Base-by-base conservation (phyloP, 2,797 vertebrate genomes). In the Iguana delicatissima region DNA sequence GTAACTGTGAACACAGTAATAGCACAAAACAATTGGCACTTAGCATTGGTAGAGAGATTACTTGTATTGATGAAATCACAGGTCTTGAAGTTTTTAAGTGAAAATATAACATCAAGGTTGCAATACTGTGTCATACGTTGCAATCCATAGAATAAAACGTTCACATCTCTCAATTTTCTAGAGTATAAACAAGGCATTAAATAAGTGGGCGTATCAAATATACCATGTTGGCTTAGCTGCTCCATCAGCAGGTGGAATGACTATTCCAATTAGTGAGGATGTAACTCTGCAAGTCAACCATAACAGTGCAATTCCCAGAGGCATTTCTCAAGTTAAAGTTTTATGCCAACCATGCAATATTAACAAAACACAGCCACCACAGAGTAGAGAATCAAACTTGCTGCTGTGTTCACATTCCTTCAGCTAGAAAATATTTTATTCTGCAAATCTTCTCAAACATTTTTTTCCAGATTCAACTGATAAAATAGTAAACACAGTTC, bases 281-380 rank as follows among this genome's bases (percentile, higher is more conserved):
- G 82, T 89, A 85, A 59, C 89, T 94, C 79, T 91, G 89, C 92
- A 95, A 88, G 59, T 80, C 81, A 91, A 92, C 86, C 85, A 62
- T 85, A 92, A 93, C 95, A 92, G 62, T 85, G 55, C 8, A 85
- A 87, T 69, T 91, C 67, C 42, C 6, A 8, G 93, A 91, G 91
- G 87, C 73, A 88, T 59, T 83, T 69, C 46, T 93, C 89, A 26
- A 87, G 90, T 94, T 91, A 93, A 84, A 69, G 90, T 95, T 96
- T 96, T 77, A 91, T 92, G 81, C n/a, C n/a, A 87, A 91, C 55
- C 62, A 77, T 92, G 95, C 94, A 93, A 90, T 95, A 95, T 93
- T 94, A 95, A 93, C 88, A 94, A 95, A 96, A 94, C 88, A 95
- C 69, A 94, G 85, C 81, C 90, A 57, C 89, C 89, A 55, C 87